Percentiles rank a stretch among this genome's conserved stretches.
Conservation (phyloP, 1,140 invertebrate species). For the Halictus rubicundus region DNA sequence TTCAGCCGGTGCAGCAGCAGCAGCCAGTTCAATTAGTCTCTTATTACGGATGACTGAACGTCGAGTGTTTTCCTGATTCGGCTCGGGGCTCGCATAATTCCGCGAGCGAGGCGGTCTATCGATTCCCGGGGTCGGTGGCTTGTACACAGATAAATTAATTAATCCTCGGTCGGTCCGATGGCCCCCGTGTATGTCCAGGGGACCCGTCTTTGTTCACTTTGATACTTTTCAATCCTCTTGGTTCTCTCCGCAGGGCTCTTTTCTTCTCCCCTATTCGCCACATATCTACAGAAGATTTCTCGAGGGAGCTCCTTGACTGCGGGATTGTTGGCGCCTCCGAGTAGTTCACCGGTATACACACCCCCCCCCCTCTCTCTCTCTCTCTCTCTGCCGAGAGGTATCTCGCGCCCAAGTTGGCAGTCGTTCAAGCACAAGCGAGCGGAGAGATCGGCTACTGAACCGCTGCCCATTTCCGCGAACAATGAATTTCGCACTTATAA, state of each 20-base stretch:
- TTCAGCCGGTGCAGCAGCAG: too few relatives aligned
- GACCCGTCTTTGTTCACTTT: slow-evolving; percentile 25
- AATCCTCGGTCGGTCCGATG: slow-evolving; percentile 6
- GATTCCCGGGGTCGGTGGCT: background rate
- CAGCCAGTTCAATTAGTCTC: too few relatives aligned
- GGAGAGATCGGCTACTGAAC: slow-evolving; percentile 32
- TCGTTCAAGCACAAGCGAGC: slow-evolving; percentile 66
- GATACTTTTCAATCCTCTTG: slow-evolving; percentile 29
- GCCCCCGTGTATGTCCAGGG: slow-evolving; percentile 16
- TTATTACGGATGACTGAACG: too few relatives aligned
- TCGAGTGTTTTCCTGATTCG: too few relatives aligned
- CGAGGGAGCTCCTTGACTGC: slow-evolving; percentile 62
- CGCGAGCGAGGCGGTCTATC: background rate
- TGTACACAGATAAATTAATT: slow-evolving; percentile 30
- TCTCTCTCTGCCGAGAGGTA: slow-evolving; percentile 42
- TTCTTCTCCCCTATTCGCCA: slow-evolving; percentile 37
- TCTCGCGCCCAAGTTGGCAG: slow-evolving; percentile 70
- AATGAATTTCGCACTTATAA: slow-evolving; percentile 78
- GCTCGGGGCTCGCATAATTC: background rate
- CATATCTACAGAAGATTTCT: slow-evolving; percentile 61
- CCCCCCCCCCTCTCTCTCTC: too few relatives aligned
- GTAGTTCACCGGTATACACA: slow-evolving; percentile 59
- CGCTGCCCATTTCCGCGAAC: slow-evolving; percentile 56
- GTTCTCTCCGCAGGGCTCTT: slow-evolving; percentile 2
- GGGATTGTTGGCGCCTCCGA: slow-evolving; percentile 71